These are phyloP conservation scores for Xenopus laevis DNA, from an alignment of 2,113 vertebrate genomes.

Conservation along the genomic window DNA sequence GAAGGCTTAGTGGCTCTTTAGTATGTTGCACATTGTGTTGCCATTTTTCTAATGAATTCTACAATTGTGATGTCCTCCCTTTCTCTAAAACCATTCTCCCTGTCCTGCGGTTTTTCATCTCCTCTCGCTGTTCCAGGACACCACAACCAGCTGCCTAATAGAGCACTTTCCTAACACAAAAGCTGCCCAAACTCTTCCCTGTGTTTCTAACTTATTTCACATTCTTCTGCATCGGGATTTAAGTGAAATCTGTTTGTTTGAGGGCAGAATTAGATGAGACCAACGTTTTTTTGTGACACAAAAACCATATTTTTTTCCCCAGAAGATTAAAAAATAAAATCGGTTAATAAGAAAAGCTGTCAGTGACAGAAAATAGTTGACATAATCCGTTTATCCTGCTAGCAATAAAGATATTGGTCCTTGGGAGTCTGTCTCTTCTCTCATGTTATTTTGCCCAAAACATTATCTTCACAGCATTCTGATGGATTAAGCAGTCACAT, in stretches of 20 bases:
- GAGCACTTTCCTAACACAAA: slow-evolving; percentile 62
- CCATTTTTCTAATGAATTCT: too few relatives aligned
- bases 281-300: slow-evolving; percentile 99
- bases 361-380: slow-evolving; percentile 99
- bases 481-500: slow-evolving; percentile 99
- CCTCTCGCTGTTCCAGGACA: too few relatives aligned
- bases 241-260: slow-evolving; percentile 99
- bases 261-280: slow-evolving; percentile 99
- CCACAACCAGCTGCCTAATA: too few relatives aligned
- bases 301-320: slow-evolving; percentile 99
- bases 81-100: too few relatives aligned
- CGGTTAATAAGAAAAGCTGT: slow-evolving; percentile 99
- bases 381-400: slow-evolving; percentile 99
- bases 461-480: slow-evolving; percentile 99
- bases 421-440: slow-evolving; percentile 99
- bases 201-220: slow-evolving; percentile 97
- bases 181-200: slow-evolving; percentile 80
- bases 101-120: too few relatives aligned
- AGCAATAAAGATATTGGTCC: slow-evolving; percentile 99
- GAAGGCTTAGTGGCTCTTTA: too few relatives aligned
- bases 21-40: too few relatives aligned
- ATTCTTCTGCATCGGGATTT: slow-evolving; percentile 98
- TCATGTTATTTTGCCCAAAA: slow-evolving; percentile 99
- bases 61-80: too few relatives aligned
- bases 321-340: slow-evolving; percentile 99